Percentiles rank a stretch among this genome's conserved stretches.
Evolutionary conservation across 1,140 invertebrate genomes (phyloP).

Genomic region (Anoplophora glabripennis): DNA sequence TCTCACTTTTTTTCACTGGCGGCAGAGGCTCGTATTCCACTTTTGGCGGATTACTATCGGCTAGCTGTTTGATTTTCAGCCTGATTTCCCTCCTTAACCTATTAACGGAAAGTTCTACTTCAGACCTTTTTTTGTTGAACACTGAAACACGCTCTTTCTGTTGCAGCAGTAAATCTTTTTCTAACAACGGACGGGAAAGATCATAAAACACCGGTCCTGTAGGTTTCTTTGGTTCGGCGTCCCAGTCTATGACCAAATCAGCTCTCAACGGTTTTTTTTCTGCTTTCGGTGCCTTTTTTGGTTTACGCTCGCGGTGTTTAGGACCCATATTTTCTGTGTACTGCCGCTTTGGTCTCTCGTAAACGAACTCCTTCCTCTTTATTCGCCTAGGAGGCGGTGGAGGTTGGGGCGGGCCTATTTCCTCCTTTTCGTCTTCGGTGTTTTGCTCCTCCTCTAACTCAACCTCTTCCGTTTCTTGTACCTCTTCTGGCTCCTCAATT

Average conservation of each 20-base stretch:
- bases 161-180: constrained; percentile 42
- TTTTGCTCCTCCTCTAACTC: constrained; percentile 41
- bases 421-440: constrained; percentile 37
- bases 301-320: constrained; percentile 36
- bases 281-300: constrained; percentile 23
- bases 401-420: constrained; percentile 24
- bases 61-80: constrained; percentile 34
- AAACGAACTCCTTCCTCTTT: constrained; percentile 39
- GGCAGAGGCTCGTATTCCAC: constrained; percentile 42
- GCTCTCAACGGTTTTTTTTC: constrained; percentile 4
- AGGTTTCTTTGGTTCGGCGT: neutral
- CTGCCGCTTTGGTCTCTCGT: constrained; percentile 42
- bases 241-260: no score
- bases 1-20: constrained; percentile 45
- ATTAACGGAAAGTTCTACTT: constrained; percentile 40
- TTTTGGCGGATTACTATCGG: constrained; percentile 26
- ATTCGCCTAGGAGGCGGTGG: constrained; percentile 38
- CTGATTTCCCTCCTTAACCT: constrained; percentile 40
- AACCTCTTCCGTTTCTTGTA: constrained; percentile 32
- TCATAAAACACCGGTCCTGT: constrained; percentile 32
- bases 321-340: constrained; percentile 39
- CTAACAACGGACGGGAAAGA: constrained; percentile 37
- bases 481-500: constrained; percentile 24
- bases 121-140: constrained; percentile 41
- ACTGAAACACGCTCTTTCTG: constrained; percentile 42